phyloP scores from a whole-genome alignment of 2,888 invertebrate genomes.

The Hemaris fuciformis region DNA sequence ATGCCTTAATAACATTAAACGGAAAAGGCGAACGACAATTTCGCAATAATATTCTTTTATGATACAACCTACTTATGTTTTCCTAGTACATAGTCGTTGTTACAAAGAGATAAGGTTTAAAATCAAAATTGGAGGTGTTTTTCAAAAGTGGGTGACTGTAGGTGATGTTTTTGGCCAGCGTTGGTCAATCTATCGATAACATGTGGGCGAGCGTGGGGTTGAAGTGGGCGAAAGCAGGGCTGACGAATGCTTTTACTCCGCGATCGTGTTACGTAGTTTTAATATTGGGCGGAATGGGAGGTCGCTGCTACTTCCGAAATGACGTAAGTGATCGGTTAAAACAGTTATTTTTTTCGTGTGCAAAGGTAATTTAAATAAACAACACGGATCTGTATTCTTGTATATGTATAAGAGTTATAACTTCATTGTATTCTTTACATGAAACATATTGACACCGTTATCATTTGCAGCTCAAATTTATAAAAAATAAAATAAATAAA shows the following conservation, averaged over 20 bases:
- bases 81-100: not conserved
- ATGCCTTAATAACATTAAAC: not conserved
- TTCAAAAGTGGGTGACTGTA: constrained; percentile 34
- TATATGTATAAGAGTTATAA: no score
- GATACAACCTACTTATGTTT: not conserved
- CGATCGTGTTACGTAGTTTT: constrained; percentile 28
- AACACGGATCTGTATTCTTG: no score
- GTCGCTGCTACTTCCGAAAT: not conserved
- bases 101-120: not conserved
- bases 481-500: no score
- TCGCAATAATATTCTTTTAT: not conserved
- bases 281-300: constrained; percentile 13
- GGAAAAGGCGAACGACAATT: not conserved
- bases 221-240: constrained; percentile 42
- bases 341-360: not conserved
- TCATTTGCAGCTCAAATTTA: no score
- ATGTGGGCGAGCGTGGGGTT: constrained; percentile 46
- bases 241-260: constrained; percentile 55
- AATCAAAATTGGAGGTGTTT: constrained; percentile 4
- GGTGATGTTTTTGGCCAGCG: constrained; percentile 65
- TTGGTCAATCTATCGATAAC: constrained; percentile 61
- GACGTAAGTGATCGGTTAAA: no score
- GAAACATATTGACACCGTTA: no score
- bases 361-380: no score
- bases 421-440: no score